Base-by-base conservation (phyloP, 1,140 invertebrate genomes). In the Meloidogyne floridensis region DNA sequence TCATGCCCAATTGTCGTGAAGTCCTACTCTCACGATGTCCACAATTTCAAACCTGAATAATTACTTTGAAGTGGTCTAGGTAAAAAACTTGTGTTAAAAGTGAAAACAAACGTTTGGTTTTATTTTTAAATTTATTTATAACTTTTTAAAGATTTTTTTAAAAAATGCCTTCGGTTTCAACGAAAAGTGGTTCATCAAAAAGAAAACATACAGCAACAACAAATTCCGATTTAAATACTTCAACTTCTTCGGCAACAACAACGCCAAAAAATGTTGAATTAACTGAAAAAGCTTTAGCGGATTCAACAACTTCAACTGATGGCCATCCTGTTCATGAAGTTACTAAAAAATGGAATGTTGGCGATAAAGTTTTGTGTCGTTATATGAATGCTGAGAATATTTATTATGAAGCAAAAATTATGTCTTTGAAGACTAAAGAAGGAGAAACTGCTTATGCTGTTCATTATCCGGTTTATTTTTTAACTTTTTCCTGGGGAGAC, bases 371-470 rank as follows among this genome's bases (percentile, higher is more conserved):
- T 51, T 72, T 82, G 7, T 82, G 81, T 51, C 81, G 81, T 43
- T 82, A 82, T 74, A 42, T 69, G 79, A 43, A 82, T 69, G 56
- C 76, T 15, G 71, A 74, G 10, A 53, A 56, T 51, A 75, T 83
- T 47, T 83, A 84, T 51, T 83, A 83, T 65, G 82, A 85, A 42
- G 82, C 82, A 47, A 83, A 83, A 43, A 78, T 83, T 59, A 83
- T 84, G 42, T 47, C 42, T 71, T 65, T 65, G n/a, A 65, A 65
- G 59, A 18, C 75, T 13, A 82, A 77, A 32, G 81, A 83, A 13
- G 83, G 83, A 42, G 75, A 76, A n/a, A 32, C 13, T 15, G 51
- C 32, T 42, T 83, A 83, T 71, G 47, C 75, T 53, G 76, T 83
- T 47, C 82, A 83, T 84, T 83, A 83, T 69, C 75, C 71, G 82